Evolutionary conservation across 2,113 vertebrate genomes (phyloP).

Genomic region (Ammodytes dubius): DNA sequence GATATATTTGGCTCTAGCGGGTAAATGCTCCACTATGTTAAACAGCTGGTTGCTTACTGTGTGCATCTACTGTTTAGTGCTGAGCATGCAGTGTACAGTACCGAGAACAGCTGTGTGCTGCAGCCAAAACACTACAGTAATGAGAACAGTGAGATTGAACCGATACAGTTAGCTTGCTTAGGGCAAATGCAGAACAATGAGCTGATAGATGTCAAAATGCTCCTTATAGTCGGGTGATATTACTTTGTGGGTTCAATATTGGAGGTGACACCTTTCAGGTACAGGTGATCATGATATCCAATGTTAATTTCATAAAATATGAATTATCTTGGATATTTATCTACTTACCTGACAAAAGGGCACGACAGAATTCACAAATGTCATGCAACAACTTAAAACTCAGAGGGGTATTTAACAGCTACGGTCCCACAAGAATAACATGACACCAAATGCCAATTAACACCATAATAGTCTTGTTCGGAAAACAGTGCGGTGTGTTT

Average conservation of each 20-base stretch:
- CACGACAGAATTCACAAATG: neutral
- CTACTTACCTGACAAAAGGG: neutral
- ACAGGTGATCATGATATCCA: neutral
- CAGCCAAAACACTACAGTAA: neutral
- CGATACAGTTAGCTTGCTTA: neutral
- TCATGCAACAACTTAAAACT: neutral
- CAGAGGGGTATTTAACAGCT: neutral
- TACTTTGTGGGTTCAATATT: neutral
- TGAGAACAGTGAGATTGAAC: neutral
- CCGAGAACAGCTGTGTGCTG: neutral
- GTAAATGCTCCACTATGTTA: neutral
- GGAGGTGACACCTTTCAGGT: neutral
- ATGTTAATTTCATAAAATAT: neutral
- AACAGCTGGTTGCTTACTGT: neutral
- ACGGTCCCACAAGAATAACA: constrained; percentile 3
- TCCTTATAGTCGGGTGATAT: neutral
- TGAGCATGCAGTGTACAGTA: neutral
- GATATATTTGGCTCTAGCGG: neutral
- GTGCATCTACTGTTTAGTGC: neutral
- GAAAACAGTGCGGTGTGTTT: constrained; percentile 26
- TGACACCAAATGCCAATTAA: neutral
- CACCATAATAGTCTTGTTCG: neutral
- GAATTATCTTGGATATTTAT: neutral
- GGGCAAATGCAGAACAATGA: neutral
- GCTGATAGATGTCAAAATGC: neutral